Percentiles rank a stretch among this genome's conserved stretches.
These are phyloP conservation scores for Anthoscopus minutus DNA, from an alignment of 2,113 vertebrate species.

Conservation along the genomic window DNA sequence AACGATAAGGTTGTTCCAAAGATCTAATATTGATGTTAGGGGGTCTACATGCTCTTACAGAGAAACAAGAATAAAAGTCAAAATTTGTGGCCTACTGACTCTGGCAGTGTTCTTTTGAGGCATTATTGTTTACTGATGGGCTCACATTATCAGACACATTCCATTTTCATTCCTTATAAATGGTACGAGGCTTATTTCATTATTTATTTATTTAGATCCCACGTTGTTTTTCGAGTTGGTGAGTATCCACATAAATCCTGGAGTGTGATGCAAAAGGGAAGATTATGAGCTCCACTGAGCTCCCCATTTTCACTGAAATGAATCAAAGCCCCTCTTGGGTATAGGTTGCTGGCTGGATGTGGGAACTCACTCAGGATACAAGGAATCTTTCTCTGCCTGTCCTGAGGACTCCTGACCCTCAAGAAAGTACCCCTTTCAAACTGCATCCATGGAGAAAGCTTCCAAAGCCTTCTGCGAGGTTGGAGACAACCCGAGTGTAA, in stretches of 20 bases:
- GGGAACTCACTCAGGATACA: no score
- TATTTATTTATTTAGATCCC: neutral
- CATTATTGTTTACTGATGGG: neutral
- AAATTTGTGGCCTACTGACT: neutral
- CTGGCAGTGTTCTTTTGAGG: neutral
- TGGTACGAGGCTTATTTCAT: constrained; percentile 4
- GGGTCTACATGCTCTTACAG: neutral
- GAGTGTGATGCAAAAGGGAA: neutral
- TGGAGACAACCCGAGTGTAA: no score
- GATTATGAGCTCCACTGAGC: neutral
- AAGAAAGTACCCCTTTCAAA: no score
- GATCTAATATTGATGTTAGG: neutral
- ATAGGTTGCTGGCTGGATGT: neutral
- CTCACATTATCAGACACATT: neutral
- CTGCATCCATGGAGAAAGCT: no score
- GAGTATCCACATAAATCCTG: neutral
- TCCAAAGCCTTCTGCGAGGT: no score
- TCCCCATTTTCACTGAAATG: neutral
- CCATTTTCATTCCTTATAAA: constrained; percentile 32
- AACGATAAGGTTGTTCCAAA: neutral
- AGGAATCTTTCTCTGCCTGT: no score
- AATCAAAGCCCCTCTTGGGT: neutral
- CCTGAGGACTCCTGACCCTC: no score
- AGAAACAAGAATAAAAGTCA: neutral
- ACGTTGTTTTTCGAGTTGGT: neutral